A percentile compares a stretch with the other conserved stretches of the same genome.
Evolutionary conservation across 2,113 vertebrate genomes (phyloP).

Genomic region (Drymodes brunneopygia): DNA sequence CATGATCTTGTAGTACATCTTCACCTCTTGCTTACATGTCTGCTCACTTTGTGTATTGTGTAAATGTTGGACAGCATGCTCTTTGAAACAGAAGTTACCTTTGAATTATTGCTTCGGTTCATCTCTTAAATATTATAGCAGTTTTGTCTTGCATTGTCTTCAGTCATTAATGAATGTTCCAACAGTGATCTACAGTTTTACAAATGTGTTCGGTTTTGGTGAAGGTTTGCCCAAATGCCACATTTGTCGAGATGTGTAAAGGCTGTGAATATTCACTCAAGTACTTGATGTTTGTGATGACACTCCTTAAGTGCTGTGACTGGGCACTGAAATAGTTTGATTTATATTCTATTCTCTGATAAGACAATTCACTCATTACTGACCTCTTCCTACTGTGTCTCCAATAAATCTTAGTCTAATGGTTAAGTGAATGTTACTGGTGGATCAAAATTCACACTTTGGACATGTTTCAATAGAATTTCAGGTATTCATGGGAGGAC

Average conservation of each 20-base stretch:
- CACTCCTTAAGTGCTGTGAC: background rate
- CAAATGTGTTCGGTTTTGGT: background rate
- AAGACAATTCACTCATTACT: background rate
- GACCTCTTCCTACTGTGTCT: background rate
- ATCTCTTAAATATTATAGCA: background rate
- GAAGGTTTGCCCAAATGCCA: background rate
- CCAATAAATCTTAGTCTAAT: background rate
- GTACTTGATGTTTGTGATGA: background rate
- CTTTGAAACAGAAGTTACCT: background rate
- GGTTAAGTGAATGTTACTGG: background rate
- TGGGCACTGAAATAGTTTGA: background rate
- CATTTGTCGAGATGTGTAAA: background rate
- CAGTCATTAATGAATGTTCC: background rate
- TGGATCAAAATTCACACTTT: background rate
- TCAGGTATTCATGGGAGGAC: background rate
- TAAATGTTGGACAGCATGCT: background rate
- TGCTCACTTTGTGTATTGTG: background rate
- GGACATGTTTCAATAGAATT: background rate
- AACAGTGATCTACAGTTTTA: background rate
- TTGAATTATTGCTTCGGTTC: background rate
- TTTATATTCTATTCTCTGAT: background rate
- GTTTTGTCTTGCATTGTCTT: background rate
- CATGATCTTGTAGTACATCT: background rate
- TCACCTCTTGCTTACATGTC: background rate
- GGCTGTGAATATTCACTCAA: background rate